Base-by-base conservation (phyloP, 2,888 invertebrate species). In the Matsumyia berberina region DNA sequence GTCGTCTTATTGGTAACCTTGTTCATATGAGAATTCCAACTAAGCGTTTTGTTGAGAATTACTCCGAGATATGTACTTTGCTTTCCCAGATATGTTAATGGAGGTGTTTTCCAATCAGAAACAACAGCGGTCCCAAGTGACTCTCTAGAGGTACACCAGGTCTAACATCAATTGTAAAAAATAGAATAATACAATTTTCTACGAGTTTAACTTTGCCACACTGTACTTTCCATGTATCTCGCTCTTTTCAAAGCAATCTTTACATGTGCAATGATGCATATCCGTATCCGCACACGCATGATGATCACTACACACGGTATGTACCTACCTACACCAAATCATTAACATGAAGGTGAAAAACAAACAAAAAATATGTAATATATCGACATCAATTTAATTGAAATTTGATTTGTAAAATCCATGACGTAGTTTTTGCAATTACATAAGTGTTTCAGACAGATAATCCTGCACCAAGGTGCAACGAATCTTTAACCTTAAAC, bases 191-290 rank as follows among this genome's bases (percentile, higher is more conserved):
- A 5, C 6, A 8, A 57, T 6, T 5, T 8, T 17, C 7, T 57
- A 37, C 37, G 8, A n/a, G 6, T 9, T 19, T 58, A 39, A 1
- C 6, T 37, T 6, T 24, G 8, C 4, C 24, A 11, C 12, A 19
- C 24, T 69, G 42, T 37, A 39, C 42, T 17, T 24, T 24, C 24
- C 19, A 42, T 29, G 9, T 44, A 42, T 4, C 24, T 24, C 24
- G 24, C 24, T 24, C 24, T 3, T 24, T 24, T 24, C 24, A 24
- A 24, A 24, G 24, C 4, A 24, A 57, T 49, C 55, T 57, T 57
- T 66, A 55, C 39, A 67, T 51, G 60, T 69, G 60, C 80, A 69
- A 80, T 74, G 80, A 69, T 74, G 80, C 80, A 74, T 74, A 74
- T 80, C 73, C 67, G 55, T 53, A 67, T 55, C 53, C 46, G 67